Percentiles rank a stretch among this genome's conserved stretches.
Conservation (phyloP, 64 coral and sea anemone genomes). For the Orbicella faveolata region DNA sequence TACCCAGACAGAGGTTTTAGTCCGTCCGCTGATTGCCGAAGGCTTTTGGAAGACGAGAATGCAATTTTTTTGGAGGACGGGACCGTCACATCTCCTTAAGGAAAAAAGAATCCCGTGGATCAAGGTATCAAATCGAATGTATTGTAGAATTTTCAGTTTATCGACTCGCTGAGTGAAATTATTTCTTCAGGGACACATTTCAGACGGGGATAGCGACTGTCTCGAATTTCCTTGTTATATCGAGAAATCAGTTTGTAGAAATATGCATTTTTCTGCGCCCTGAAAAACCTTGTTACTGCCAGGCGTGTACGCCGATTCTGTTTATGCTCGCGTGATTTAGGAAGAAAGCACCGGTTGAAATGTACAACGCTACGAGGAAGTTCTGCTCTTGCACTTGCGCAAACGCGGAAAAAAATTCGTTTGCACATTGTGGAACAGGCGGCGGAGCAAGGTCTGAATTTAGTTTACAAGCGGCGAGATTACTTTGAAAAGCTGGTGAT, state of each 20-base stretch:
- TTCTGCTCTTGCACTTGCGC: background rate
- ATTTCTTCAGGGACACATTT: background rate
- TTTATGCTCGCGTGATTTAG: slow-evolving; percentile 5
- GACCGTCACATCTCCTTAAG: background rate
- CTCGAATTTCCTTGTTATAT: slow-evolving; percentile 20
- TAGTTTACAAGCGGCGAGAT: background rate
- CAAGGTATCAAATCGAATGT: background rate
- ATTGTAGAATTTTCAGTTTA: background rate
- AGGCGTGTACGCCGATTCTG: background rate
- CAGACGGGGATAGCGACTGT: background rate
- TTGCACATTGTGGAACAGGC: background rate
- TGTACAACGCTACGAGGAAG: slow-evolving; percentile 18
- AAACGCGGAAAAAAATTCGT: background rate
- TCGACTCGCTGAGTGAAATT: background rate
- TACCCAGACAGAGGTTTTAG: slow-evolving; percentile 13
- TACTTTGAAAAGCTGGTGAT: background rate
- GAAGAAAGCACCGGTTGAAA: background rate
- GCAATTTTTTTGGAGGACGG: slow-evolving; percentile 12
- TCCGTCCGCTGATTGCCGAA: background rate
- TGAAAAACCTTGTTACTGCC: background rate
- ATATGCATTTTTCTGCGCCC: background rate
- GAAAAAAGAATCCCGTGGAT: background rate
- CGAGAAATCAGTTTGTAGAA: background rate
- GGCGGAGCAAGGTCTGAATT: background rate
- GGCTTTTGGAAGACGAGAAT: background rate